Evolutionary conservation across 2,797 vertebrate species (phyloP).

Genomic region (Hoplostethus atlanticus): DNA sequence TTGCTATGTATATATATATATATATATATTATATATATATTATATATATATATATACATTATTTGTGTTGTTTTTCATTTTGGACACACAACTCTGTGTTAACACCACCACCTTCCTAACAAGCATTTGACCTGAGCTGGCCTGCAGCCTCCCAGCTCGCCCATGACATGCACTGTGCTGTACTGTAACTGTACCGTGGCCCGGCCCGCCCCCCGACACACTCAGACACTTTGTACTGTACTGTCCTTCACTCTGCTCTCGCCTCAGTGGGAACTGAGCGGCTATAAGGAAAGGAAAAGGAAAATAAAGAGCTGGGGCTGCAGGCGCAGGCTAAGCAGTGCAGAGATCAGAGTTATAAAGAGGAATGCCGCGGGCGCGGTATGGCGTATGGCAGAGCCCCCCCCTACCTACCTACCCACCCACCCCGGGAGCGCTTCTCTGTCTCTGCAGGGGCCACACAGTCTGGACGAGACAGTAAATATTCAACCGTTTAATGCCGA

Average conservation of each 20-base stretch:
- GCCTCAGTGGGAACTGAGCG: slow-evolving; percentile 69
- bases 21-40: slow-evolving; percentile 47
- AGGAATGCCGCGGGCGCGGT: slow-evolving; percentile 88
- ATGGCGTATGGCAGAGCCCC: slow-evolving; percentile 85
- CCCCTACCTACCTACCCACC: slow-evolving; percentile 62
- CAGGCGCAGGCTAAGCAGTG: slow-evolving; percentile 90
- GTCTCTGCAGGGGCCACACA: slow-evolving; percentile 93
- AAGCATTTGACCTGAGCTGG: slow-evolving; percentile 76
- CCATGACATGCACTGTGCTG: slow-evolving; percentile 70
- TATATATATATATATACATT: slow-evolving; percentile 61
- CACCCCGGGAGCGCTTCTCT: slow-evolving; percentile 91
- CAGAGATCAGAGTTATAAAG: slow-evolving; percentile 93
- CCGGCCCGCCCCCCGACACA: slow-evolving; percentile 58
- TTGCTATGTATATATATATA: slow-evolving; percentile 18
- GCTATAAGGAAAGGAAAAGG: slow-evolving; percentile 43
- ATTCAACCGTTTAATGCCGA: slow-evolving; percentile 98
- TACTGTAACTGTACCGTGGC: slow-evolving; percentile 80
- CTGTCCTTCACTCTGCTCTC: slow-evolving; percentile 48
- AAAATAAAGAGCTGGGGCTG: slow-evolving; percentile 83
- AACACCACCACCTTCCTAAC: slow-evolving; percentile 70
- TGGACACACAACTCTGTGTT: slow-evolving; percentile 68
- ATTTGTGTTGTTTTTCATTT: slow-evolving; percentile 56
- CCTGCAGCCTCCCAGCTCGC: slow-evolving; percentile 78
- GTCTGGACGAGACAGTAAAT: slow-evolving; percentile 99
- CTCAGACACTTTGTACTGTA: slow-evolving; percentile 55